A percentile compares a stretch with the other conserved stretches of the same genome.
Evolutionary conservation across 2,113 vertebrate species (phyloP).

Genomic region (Marcusenius ussheri): DNA sequence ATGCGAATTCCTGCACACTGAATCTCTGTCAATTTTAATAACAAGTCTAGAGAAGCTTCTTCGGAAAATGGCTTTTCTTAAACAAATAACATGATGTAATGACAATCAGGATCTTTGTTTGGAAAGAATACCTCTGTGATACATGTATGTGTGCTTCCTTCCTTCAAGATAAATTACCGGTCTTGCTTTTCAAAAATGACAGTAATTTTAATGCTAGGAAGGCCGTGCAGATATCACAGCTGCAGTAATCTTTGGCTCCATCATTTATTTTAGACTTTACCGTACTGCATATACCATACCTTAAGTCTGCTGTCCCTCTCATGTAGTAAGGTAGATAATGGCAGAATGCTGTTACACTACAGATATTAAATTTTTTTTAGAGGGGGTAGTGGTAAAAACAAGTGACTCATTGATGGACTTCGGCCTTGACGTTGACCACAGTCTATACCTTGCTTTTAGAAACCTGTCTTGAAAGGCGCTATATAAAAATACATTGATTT

Average conservation of each 20-base stretch:
- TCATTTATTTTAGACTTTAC: background rate
- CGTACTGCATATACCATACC: background rate
- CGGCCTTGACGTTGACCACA: background rate
- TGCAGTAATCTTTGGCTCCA: background rate
- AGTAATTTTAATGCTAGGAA: background rate
- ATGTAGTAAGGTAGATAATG: background rate
- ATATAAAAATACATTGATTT: background rate
- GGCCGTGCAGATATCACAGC: background rate
- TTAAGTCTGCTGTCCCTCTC: background rate
- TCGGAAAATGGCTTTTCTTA: background rate
- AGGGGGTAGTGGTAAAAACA: background rate
- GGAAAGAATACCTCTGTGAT: background rate
- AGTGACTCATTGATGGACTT: background rate
- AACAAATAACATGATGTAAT: background rate
- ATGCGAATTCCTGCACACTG: background rate
- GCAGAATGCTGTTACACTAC: background rate
- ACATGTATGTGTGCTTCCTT: background rate
- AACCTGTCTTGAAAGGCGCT: background rate
- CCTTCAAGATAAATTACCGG: background rate
- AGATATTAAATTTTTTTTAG: background rate
- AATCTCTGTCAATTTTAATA: background rate
- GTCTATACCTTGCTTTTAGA: background rate
- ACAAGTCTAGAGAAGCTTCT: background rate
- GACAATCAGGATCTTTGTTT: background rate
- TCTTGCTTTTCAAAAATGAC: background rate